A percentile compares a stretch with the other conserved stretches of the same genome.
Evolutionary conservation across 2,888 invertebrate species (phyloP).

Genomic region (Terebella lapidaria): DNA sequence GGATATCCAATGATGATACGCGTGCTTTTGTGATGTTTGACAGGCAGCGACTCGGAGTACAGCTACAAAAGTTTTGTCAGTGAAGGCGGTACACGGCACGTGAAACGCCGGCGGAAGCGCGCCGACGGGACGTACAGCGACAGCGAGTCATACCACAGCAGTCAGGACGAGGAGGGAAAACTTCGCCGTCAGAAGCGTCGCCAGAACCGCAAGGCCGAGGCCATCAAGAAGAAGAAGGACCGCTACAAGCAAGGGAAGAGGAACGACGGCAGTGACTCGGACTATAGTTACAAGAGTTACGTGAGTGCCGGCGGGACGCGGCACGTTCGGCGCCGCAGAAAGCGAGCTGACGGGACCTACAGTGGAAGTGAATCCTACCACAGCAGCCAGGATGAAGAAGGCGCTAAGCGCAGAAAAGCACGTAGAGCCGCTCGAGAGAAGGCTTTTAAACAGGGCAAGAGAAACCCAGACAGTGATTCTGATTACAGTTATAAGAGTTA

Average conservation of each 20-base stretch:
- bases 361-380: slow-evolving; percentile 45
- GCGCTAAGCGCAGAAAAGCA: slow-evolving; percentile 20
- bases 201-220: slow-evolving; percentile 34
- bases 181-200: slow-evolving; percentile 40
- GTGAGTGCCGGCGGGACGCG: slow-evolving; percentile 48
- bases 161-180: slow-evolving; percentile 42
- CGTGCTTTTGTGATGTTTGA: background rate
- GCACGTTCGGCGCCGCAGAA: slow-evolving; percentile 38
- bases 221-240: no score
- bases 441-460: slow-evolving; percentile 35
- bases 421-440: slow-evolving; percentile 30
- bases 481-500: slow-evolving; percentile 47
- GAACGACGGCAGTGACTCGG: slow-evolving; percentile 45
- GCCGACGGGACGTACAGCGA: slow-evolving; percentile 45
- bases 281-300: slow-evolving; percentile 45
- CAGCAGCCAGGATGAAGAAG: slow-evolving; percentile 28
- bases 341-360: slow-evolving; percentile 45
- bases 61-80: slow-evolving; percentile 45
- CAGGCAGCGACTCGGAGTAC: slow-evolving; percentile 45
- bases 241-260: slow-evolving; percentile 26
- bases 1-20: background rate
- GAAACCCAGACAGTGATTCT: slow-evolving; percentile 44
- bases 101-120: slow-evolving; percentile 36
- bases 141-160: slow-evolving; percentile 47
- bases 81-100: slow-evolving; percentile 48